phyloP scores from a whole-genome alignment of 2,888 invertebrate species.

The Aphodius granarius region DNA sequence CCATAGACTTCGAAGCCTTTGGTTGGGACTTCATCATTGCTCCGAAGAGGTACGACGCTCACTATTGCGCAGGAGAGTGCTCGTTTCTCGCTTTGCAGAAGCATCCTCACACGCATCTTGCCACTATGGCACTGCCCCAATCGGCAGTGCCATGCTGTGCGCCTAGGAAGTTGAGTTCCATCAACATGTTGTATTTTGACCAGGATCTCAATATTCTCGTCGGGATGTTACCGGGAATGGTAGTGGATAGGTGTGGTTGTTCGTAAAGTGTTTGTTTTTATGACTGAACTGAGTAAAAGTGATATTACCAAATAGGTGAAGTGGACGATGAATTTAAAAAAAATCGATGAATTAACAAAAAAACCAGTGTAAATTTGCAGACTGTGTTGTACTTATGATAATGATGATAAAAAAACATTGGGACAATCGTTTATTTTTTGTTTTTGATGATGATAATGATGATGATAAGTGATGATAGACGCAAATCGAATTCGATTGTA shows the following conservation, averaged over 20 bases:
- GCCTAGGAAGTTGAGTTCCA: slow-evolving; percentile 83
- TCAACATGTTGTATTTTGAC: slow-evolving; percentile 92
- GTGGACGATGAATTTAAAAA: not conserved
- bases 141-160: slow-evolving; percentile 91
- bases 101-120: slow-evolving; percentile 86
- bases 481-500: not conserved
- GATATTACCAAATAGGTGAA: not conserved
- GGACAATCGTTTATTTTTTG: not conserved
- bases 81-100: slow-evolving; percentile 84
- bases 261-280: slow-evolving; percentile 64
- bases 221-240: slow-evolving; percentile 90
- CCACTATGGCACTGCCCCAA: slow-evolving; percentile 75
- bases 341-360: not conserved
- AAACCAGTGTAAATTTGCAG: not conserved
- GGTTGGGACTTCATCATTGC: slow-evolving; percentile 99
- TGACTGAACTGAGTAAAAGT: not conserved
- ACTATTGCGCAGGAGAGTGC: slow-evolving; percentile 96
- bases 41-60: slow-evolving; percentile 91
- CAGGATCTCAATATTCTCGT: slow-evolving; percentile 84
- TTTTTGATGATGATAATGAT: not conserved
- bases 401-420: not conserved
- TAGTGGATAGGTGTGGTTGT: slow-evolving; percentile 91
- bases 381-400: not conserved
- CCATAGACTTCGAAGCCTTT: slow-evolving; percentile 91
- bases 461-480: not conserved